Percentiles rank a stretch among this genome's conserved stretches.
phyloP scores from a whole-genome alignment of 2,113 vertebrate species.

The Ophiodon elongatus region DNA sequence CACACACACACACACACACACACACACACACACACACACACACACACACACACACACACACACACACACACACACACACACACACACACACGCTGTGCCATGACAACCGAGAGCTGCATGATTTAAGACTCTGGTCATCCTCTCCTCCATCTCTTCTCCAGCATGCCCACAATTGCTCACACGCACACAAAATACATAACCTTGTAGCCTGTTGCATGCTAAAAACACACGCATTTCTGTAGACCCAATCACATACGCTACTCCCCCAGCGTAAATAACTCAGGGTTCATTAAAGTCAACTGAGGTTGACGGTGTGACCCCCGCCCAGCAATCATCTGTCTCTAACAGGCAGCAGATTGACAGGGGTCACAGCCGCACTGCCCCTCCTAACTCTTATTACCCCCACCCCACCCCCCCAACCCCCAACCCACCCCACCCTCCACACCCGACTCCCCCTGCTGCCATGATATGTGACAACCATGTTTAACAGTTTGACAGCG shows the following conservation, averaged over 20 bases:
- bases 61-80: conserved; percentile 12
- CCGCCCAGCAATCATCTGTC: conserved; percentile 26
- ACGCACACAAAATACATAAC: conserved; percentile 3
- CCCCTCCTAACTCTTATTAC: conserved; percentile 48
- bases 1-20: background rate
- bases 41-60: conserved; percentile 8
- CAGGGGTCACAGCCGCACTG: conserved; percentile 47
- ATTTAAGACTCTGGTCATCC: conserved; percentile 58
- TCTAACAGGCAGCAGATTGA: conserved; percentile 63
- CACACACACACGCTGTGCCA: conserved; percentile 7
- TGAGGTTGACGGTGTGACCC: conserved; percentile 37
- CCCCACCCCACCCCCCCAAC: background rate
- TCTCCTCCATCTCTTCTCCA: conserved; percentile 17
- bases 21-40: background rate
- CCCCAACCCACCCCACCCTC: background rate
- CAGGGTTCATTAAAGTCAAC: conserved; percentile 15
- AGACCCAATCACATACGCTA: background rate
- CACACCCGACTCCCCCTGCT: background rate
- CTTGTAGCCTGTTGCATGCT: conserved; percentile 20
- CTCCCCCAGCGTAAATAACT: conserved; percentile 30
- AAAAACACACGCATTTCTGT: background rate
- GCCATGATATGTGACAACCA: conserved; percentile 12
- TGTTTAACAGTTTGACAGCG: conserved; percentile 19
- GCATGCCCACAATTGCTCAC: background rate
- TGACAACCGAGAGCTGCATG: conserved; percentile 55